Evolutionary conservation across 2,113 vertebrate species (phyloP), one percentile per base, ranked within the genome.

Genomic region (Halcyon malimbica): DNA sequence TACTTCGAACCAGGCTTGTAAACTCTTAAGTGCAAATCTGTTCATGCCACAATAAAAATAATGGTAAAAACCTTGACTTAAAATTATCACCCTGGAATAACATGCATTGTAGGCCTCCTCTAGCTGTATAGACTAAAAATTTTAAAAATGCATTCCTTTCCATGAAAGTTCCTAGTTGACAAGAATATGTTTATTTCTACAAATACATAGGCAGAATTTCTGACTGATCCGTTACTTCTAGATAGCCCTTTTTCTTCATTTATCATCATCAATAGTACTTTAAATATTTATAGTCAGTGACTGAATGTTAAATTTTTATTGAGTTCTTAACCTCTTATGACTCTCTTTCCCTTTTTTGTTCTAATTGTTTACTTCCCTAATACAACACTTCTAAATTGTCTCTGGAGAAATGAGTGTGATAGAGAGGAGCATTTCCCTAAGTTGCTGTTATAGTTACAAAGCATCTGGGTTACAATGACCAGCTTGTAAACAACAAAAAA

Each of bases 321-420:
- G 89, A 64, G 42, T 88, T 93, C 86, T 78, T 94, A 95, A 89
- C 12, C n/a, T 78, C 60, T 71, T 88, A 80, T 37, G 16, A 78
- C 10, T 86, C 13, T 44, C 8, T 46, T 71, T 90, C 75, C 51
- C 31, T 71, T 89, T 93, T 78, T 86, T 79, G 31, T 83, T 91
- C 33, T 73, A 64, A 88, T 87, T 82, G 68, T 84, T 96, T 96
- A 88, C 94, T 96, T 95, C n/a, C 44, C 31, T 84, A 91, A 84
- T 42, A 77, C 23, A 90, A 54, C 50, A 76, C 62, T 90, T 87
- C 84, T 93, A 95, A 95, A 76, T 18, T 35, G 51, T 88, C 77
- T 86, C 95, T 79, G 26, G 65, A 94, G 81, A 94, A 94, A 42
- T 15, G 35, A 79, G 48, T 70, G 17, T 39, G 41, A 92, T 6